These are phyloP conservation scores for Brienomyrus longianalis DNA, from an alignment of 2,113 vertebrate species.

Conservation along the genomic window DNA sequence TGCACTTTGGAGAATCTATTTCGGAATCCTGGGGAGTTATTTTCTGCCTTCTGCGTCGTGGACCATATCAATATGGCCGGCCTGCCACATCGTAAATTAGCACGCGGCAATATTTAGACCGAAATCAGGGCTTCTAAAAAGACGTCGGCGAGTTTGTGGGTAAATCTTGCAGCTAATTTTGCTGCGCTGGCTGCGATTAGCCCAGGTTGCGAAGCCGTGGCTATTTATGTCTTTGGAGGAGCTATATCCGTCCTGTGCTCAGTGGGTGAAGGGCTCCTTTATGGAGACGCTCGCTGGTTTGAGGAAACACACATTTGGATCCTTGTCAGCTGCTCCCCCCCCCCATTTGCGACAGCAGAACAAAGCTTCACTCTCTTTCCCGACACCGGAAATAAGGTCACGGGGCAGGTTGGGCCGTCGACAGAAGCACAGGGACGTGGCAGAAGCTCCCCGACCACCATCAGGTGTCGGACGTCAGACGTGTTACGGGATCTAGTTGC, in stretches of 20 bases:
- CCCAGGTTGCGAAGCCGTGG: not conserved
- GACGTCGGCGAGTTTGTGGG: not conserved
- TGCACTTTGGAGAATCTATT: not conserved
- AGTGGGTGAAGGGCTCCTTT: not conserved
- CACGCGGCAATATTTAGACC: not conserved
- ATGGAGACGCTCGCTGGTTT: not conserved
- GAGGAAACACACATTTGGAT: conserved; percentile 4
- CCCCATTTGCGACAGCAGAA: not conserved
- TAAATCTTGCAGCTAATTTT: not conserved
- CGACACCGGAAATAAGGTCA: not conserved
- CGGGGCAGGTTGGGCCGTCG: not conserved
- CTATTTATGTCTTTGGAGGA: not conserved
- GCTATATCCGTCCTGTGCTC: not conserved
- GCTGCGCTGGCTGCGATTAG: not conserved
- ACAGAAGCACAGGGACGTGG: not conserved
- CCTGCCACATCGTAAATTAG: not conserved
- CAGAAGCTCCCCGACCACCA: not conserved
- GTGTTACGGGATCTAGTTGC: not conserved
- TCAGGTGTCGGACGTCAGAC: not conserved
- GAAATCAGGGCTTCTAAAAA: not conserved
- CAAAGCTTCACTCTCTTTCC: not conserved
- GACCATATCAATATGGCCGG: not conserved
- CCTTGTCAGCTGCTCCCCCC: not conserved
- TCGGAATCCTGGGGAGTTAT: not conserved
- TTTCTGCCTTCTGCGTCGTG: not conserved